Evolutionary conservation across 2,888 invertebrate species (phyloP).

Genomic region (Dastarcus helophoroides): DNA sequence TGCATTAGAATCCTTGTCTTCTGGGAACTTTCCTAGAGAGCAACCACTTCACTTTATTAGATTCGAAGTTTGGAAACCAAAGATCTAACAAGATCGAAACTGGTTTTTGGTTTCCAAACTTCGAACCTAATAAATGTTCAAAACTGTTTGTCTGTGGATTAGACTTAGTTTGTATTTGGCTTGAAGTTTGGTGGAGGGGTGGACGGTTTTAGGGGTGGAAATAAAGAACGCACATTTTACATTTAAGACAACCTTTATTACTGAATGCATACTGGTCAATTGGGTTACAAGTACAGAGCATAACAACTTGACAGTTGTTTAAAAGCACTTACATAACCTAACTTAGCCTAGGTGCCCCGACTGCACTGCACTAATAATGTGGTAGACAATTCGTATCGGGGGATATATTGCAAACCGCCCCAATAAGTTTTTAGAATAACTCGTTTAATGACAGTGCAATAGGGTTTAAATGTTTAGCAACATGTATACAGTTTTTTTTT

Average conservation of each 20-base stretch:
- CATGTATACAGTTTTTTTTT: slow-evolving; percentile 23
- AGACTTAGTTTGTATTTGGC: too few species aligned
- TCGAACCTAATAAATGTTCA: too few species aligned
- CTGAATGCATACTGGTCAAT: slow-evolving; percentile 46
- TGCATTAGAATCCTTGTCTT: too few species aligned
- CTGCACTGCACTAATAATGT: slow-evolving; percentile 24
- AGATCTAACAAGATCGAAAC: too few species aligned
- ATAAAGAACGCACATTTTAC: slow-evolving; percentile 21
- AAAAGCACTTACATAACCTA: slow-evolving; percentile 40
- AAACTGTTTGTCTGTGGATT: too few species aligned
- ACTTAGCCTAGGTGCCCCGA: slow-evolving; percentile 31
- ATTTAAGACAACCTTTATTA: slow-evolving; percentile 46
- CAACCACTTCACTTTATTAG: too few species aligned
- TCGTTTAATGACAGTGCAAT: slow-evolving; percentile 26
- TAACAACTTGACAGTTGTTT: slow-evolving; percentile 38
- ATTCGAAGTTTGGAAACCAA: too few species aligned
- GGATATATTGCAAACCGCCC: slow-evolving; percentile 1
- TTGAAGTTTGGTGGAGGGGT: too few species aligned
- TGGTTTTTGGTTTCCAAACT: too few species aligned
- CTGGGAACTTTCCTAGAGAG: too few species aligned
- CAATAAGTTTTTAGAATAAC: neutral
- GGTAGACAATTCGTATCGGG: slow-evolving; percentile 4
- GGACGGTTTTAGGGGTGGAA: too few species aligned
- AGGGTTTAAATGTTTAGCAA: slow-evolving; percentile 17
- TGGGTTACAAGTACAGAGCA: slow-evolving; percentile 41